phyloP scores from a whole-genome alignment of 2,888 invertebrate genomes.

The Keiferia lycopersicella region DNA sequence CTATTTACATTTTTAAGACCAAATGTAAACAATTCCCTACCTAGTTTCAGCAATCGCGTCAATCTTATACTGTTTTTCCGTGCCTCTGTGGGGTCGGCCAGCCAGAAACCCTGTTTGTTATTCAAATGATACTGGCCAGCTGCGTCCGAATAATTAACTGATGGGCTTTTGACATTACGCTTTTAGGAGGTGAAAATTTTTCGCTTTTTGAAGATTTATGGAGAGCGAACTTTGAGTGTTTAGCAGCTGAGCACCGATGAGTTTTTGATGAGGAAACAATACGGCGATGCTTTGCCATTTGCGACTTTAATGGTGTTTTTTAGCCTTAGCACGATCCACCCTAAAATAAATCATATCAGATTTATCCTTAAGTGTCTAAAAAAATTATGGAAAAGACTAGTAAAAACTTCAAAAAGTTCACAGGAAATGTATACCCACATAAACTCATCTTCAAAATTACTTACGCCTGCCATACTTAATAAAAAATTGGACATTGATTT shows the following conservation, averaged over 20 bases:
- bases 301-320: neutral
- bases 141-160: conserved; percentile 62
- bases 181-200: conserved; percentile 30
- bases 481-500: conserved; percentile 33
- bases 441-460: conserved; percentile 25
- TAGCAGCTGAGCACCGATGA: conserved; percentile 10
- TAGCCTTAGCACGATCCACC: neutral
- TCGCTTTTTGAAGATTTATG: conserved; percentile 20
- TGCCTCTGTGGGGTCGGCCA: neutral
- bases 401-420: neutral
- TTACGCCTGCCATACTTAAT: conserved; percentile 38
- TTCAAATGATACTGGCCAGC: conserved; percentile 25
- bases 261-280: conserved; percentile 7
- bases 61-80: conserved; percentile 16
- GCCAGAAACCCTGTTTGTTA: conserved; percentile 16
- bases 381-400: no score
- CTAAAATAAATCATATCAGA: neutral
- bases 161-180: conserved; percentile 50
- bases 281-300: conserved; percentile 11
- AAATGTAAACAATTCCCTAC: neutral
- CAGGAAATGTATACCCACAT: neutral
- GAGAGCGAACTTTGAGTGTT: conserved; percentile 12
- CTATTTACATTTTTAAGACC: neutral
- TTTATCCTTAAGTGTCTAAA: neutral
- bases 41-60: conserved; percentile 9